Percentiles rank a stretch among this genome's conserved stretches.
Conservation (phyloP, 2,113 vertebrate genomes). For the Labrus mixtus region DNA sequence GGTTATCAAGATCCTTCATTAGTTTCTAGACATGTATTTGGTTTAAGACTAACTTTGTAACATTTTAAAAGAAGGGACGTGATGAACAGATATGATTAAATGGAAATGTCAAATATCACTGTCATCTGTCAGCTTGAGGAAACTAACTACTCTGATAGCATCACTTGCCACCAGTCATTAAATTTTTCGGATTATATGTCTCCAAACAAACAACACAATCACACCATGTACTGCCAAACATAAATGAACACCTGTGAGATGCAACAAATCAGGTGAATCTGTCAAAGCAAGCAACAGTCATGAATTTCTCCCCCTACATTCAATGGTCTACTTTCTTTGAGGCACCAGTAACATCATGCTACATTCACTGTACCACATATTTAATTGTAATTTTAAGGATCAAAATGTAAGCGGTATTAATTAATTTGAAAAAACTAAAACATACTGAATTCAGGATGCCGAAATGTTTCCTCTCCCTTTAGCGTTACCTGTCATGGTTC, state of each 20-base stretch:
- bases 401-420: too few species aligned
- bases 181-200: background rate
- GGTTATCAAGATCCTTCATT: too few species aligned
- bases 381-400: background rate
- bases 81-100: background rate
- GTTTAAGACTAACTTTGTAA: background rate
- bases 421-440: background rate
- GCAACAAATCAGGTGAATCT: background rate
- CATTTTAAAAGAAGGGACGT: background rate
- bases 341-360: background rate
- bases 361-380: background rate
- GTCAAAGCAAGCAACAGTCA: background rate
- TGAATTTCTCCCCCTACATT: too few species aligned
- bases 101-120: background rate
- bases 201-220: background rate
- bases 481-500: background rate
- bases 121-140: background rate
- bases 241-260: background rate
- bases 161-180: slow-evolving; percentile 1
- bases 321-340: background rate
- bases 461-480: too few species aligned
- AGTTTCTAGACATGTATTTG: background rate
- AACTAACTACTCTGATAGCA: background rate
- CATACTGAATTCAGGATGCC: too few species aligned
- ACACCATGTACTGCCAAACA: background rate